A percentile compares a stretch with the other conserved stretches of the same genome.
phyloP scores from a whole-genome alignment of 2,113 vertebrate genomes.

The Erythrocercus mccallii region DNA sequence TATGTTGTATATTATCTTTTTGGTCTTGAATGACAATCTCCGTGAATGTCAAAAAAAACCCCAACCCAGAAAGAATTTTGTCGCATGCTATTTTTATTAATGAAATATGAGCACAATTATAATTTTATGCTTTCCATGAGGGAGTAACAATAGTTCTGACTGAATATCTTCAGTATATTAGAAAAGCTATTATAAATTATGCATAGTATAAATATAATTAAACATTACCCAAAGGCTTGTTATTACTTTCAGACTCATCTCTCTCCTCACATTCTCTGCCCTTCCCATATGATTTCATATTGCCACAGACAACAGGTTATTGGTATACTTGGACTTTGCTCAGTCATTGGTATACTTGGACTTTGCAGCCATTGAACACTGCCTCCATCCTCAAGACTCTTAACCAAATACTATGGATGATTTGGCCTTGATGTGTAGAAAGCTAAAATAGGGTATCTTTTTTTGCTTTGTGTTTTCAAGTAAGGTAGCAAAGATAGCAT shows the following conservation, averaged over 20 bases:
- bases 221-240: neutral
- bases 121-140: neutral
- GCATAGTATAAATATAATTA: slow-evolving; percentile 22
- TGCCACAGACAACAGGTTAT: neutral
- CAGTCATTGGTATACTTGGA: no score
- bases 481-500: neutral
- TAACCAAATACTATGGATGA: no score
- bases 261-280: neutral
- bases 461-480: neutral
- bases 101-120: neutral
- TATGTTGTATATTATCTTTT: neutral
- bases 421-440: neutral
- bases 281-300: neutral
- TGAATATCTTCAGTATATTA: neutral
- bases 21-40: neutral
- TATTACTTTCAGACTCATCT: neutral
- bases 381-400: neutral
- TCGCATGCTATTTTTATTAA: neutral
- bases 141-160: neutral
- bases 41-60: neutral
- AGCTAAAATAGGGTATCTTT: neutral
- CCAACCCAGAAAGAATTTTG: neutral
- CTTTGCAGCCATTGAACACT: neutral
- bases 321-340: neutral
- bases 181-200: slow-evolving; percentile 24